Evolutionary conservation across 64 coral and sea anemone species (phyloP).

Genomic region (Montipora sp.): DNA sequence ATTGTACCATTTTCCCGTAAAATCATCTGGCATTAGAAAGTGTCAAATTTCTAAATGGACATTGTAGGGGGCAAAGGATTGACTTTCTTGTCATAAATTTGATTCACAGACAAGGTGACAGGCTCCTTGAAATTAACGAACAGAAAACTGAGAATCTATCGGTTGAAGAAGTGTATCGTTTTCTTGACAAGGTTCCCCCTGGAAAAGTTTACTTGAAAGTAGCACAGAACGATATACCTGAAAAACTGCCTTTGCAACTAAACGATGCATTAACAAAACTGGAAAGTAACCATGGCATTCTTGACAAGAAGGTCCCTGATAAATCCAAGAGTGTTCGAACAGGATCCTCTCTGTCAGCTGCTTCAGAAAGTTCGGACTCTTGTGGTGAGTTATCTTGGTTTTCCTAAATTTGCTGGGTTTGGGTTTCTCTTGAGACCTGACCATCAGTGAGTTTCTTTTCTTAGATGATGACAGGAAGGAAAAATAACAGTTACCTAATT

Average conservation of each 20-base stretch:
- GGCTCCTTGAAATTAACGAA: constrained; percentile 64
- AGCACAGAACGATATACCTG: constrained; percentile 6
- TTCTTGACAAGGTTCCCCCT: constrained; percentile 59
- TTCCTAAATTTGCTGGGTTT: no score
- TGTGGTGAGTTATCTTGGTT: not conserved
- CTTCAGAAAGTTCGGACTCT: constrained; percentile 26
- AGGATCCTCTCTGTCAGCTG: not conserved
- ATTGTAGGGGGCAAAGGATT: no score
- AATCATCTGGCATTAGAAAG: no score
- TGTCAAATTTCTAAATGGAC: no score
- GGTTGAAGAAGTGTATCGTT: constrained; percentile 40
- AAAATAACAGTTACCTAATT: no score
- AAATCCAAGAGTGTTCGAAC: not conserved
- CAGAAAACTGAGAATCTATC: constrained; percentile 19
- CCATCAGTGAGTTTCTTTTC: no score
- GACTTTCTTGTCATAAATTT: not conserved
- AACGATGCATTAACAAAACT: constrained; percentile 53
- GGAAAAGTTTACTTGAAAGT: constrained; percentile 66
- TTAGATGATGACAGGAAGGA: no score
- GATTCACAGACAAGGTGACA: constrained; percentile 56
- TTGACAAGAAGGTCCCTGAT: constrained; percentile 54
- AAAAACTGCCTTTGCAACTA: constrained; percentile 17
- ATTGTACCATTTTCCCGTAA: no score
- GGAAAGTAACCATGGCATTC: constrained; percentile 31
- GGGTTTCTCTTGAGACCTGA: no score